Base-by-base conservation (phyloP, 1,140 invertebrate species). In the Hylyphantes graminicola region DNA sequence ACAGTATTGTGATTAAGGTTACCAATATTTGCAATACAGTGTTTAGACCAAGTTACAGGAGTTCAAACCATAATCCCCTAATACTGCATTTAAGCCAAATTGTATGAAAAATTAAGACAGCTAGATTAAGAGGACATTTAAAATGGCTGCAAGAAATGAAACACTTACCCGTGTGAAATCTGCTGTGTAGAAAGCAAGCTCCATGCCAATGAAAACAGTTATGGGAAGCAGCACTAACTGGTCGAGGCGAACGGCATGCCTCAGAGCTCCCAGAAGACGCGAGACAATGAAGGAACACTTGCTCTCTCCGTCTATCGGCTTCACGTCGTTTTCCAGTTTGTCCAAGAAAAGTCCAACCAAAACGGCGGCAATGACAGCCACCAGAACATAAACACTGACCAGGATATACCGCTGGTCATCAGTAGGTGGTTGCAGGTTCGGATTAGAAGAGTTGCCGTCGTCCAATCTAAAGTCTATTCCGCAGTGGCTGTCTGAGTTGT, bases 311-410 rank as follows among this genome's bases (percentile, higher is more conserved):
- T 95, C 94, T 80, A 91, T 92, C 0, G 90, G 88, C 51, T 57
- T 53, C 50, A 75, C 19, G 51, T 83, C 80, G 17, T 83, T 83
- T 65, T 67, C 68, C 0, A 98, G 91, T n/a, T 96, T 95, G 91
- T 98, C 96, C 53, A 99, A 93, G 74, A 98, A 93, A 9, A 97
- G 88, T 3, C 94, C 94, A 67, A 98, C 94, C 86, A 98, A 94
- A 53, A 95, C 90, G 0, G 95, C 94, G 7, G 96, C 96, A 3
- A 96, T 90, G 35, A 96, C 88, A 35, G 97, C 94, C 88, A 95
- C 97, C 0, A 93, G 93, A 54, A 98, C 90, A 89, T 98, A 98
- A 86, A 98, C 96, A 76, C 94, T 93, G 51, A 94, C 94, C 87
- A 98, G 95, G 88, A 94, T 94, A 89, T 94, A 95, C 88, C 96